These are phyloP conservation scores for Steatornis caripensis DNA, from an alignment of 2,113 vertebrate genomes.

Conservation along the genomic window DNA sequence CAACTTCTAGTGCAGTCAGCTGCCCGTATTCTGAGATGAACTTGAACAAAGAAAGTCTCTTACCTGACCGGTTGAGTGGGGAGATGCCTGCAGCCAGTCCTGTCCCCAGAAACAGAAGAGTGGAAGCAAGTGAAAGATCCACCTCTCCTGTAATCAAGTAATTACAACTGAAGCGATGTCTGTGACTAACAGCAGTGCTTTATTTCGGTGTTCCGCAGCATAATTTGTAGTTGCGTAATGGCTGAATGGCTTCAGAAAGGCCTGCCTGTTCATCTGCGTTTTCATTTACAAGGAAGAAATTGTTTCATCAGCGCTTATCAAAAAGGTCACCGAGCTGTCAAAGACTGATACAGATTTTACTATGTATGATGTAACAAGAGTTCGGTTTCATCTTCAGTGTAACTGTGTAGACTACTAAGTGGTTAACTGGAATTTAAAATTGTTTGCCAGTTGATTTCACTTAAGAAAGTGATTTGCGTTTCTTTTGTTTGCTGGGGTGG, in stretches of 20 bases:
- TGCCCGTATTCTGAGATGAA: constrained; percentile 87
- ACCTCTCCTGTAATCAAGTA: constrained; percentile 73
- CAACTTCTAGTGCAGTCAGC: constrained; percentile 72
- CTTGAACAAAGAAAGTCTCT: constrained; percentile 80
- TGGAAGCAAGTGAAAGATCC: constrained; percentile 69
- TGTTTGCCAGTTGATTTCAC: background rate
- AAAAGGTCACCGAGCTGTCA: background rate
- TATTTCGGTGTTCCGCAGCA: background rate
- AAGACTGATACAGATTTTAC: background rate
- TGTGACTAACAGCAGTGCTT: background rate
- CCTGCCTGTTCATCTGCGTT: background rate
- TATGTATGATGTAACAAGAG: background rate
- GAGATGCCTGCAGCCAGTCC: constrained; percentile 75
- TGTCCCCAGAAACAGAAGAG: constrained; percentile 68
- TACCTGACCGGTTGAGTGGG: constrained; percentile 82
- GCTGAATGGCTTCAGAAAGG: background rate
- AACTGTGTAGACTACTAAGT: background rate
- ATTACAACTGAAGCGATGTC: background rate
- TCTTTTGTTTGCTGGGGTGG: background rate
- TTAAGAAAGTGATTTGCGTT: background rate
- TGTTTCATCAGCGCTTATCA: background rate
- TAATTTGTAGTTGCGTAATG: background rate
- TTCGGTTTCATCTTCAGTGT: background rate
- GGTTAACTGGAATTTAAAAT: background rate
- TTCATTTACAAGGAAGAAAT: background rate